These are phyloP conservation scores for Andinoacara biseriatus DNA, from an alignment of 2,113 vertebrate species.

Conservation along the genomic window DNA sequence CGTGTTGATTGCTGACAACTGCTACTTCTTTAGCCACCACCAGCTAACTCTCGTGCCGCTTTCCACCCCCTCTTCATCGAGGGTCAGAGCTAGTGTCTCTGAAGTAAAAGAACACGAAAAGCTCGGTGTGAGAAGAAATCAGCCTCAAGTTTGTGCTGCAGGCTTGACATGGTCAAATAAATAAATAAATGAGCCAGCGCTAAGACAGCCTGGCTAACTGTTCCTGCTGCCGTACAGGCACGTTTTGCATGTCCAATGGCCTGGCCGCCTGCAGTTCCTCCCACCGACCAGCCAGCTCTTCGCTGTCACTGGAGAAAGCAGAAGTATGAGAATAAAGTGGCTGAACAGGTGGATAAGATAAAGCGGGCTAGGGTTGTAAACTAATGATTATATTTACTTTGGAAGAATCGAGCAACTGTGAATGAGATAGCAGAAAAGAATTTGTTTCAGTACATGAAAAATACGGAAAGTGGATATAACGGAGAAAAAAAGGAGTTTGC, in stretches of 20 bases:
- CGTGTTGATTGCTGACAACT: conserved; percentile 77
- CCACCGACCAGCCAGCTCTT: conserved; percentile 47
- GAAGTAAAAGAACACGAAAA: background rate
- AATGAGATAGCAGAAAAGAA: rapidly evolving
- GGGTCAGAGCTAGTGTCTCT: background rate
- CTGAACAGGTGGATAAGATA: conserved; percentile 20
- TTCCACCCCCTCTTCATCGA: background rate
- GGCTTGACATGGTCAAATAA: background rate
- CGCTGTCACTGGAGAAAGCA: conserved; percentile 43
- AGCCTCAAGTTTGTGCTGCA: background rate
- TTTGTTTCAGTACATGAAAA: background rate
- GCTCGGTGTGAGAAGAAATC: background rate
- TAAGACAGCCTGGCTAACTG: conserved; percentile 39
- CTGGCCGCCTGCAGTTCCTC: conserved; percentile 65
- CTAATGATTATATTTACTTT: background rate
- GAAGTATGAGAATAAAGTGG: conserved; percentile 26
- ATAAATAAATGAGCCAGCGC: rapidly evolving
- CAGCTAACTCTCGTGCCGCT: background rate
- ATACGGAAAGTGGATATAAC: background rate
- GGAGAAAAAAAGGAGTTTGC: background rate
- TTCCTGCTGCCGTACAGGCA: conserved; percentile 49
- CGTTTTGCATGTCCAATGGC: conserved; percentile 72
- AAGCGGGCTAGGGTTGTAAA: background rate
- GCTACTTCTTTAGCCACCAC: conserved; percentile 62
- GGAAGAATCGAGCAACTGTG: rapidly evolving